Base-by-base conservation (phyloP, 1,140 invertebrate genomes). In the Drosophila sp. region DNA sequence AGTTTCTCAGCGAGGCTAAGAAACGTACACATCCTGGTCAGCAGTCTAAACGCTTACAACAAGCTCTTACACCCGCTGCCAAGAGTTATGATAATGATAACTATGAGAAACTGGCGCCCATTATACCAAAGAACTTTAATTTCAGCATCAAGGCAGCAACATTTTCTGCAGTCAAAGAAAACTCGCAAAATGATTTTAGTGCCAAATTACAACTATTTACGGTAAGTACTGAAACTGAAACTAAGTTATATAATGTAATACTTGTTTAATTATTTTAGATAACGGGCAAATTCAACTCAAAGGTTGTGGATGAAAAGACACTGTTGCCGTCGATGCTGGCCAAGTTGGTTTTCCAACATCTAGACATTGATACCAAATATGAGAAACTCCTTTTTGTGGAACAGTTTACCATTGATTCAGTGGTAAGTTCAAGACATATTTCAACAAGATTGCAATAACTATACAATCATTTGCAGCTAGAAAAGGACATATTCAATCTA, bases 41-140 rank as follows among this genome's bases (percentile, higher is more conserved):
- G 27, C 59, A 80, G 13, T 58, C 67, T 0, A 74, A 56, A 18
- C 54, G 61, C 7, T 32, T 72, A 7, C 46, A 65, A 13, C 41
- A 57, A 21, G 45, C 46, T 2, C 45, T 71, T 7, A 45, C 40
- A 1, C 45, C 76, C 6, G 13, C 59, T 18, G 56, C 58, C 21
- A 76, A 53, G 25, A 62, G 46, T 53, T 90, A 90, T 9, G 91
- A 79, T 36, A 91, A 92, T 53, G 86, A 92, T 8, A 84, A 93
- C 71, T 93, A 94, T 76, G 92, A 93, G 50, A 93, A 94, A 76
- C 91, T 95, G 48, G 93, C 94, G 18, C 95, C 95, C 16, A 94
- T 96, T 76, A 94, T 96, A 92, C 96, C 96, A 92, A 96, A 96
- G 94, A 95, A 94, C 92, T 94, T 96, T 80, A 94, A 93, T 76